Evolutionary conservation across 2,888 invertebrate genomes (phyloP).

Genomic region (Campoplex capitator): DNA sequence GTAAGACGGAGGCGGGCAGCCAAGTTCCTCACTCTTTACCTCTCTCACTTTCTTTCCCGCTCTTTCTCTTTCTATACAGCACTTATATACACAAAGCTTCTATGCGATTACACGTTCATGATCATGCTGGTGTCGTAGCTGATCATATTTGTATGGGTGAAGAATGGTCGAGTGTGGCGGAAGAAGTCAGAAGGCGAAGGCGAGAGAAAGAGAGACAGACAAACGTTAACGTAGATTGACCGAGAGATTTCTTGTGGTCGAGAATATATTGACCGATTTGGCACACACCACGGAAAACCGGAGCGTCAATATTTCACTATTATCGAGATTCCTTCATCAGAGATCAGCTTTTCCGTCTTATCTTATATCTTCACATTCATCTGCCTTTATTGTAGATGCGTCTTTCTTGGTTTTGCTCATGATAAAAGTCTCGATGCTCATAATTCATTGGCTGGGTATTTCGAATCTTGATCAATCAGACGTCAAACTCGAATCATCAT

Average conservation of each 20-base stretch:
- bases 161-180: slow-evolving; percentile 35
- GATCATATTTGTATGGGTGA: slow-evolving; percentile 30
- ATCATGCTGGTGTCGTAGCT: slow-evolving; percentile 36
- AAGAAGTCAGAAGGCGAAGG: slow-evolving; percentile 46
- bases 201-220: slow-evolving; percentile 65
- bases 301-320: slow-evolving; percentile 44
- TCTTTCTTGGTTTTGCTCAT: neutral
- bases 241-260: slow-evolving; percentile 73
- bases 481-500: slow-evolving; percentile 1
- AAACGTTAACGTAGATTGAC: slow-evolving; percentile 58
- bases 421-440: neutral
- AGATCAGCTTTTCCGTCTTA: slow-evolving; percentile 6
- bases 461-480: neutral
- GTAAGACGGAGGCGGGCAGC: slow-evolving; percentile 61
- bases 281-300: slow-evolving; percentile 25
- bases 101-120: slow-evolving; percentile 24
- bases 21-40: slow-evolving; percentile 36
- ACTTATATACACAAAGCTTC: slow-evolving; percentile 11
- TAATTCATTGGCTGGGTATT: neutral
- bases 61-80: slow-evolving; percentile 23
- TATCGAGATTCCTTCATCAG: slow-evolving; percentile 38
- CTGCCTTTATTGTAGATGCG: neutral
- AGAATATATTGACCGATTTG: slow-evolving; percentile 70
- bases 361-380: neutral
- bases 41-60: slow-evolving; percentile 13